Evolutionary conservation across 2,888 invertebrate genomes (phyloP).

Genomic region (Lycocerus yunnanus): DNA sequence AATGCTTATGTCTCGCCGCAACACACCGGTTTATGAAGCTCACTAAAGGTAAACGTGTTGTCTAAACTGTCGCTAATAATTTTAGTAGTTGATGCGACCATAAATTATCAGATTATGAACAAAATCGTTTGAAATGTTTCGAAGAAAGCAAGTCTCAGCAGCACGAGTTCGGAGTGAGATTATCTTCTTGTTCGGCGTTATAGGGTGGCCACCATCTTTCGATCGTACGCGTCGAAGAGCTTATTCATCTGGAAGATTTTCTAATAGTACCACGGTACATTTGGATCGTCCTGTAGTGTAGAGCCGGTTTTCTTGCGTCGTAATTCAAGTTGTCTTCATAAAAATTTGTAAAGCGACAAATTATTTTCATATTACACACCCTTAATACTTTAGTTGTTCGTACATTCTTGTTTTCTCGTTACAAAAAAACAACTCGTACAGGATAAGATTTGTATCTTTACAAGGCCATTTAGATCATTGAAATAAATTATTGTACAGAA

Average conservation of each 20-base stretch:
- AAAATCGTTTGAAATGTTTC: not conserved
- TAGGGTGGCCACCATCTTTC: not conserved
- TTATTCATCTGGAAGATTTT: no score
- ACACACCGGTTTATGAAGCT: not conserved
- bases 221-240: no score
- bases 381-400: not conserved
- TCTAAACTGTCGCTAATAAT: not conserved
- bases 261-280: not conserved
- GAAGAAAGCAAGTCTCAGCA: not conserved
- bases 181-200: not conserved
- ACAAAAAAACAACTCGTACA: not conserved
- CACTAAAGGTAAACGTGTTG: not conserved
- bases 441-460: not conserved
- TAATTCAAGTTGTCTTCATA: not conserved
- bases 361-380: not conserved
- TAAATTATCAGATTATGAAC: not conserved
- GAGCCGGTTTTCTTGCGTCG: not conserved
- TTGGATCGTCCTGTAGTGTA: not conserved
- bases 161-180: not conserved
- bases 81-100: not conserved
- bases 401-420: not conserved
- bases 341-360: not conserved
- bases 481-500: slow-evolving; percentile 4
- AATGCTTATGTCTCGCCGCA: not conserved
- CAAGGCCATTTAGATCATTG: not conserved